These are phyloP conservation scores for Leuctra nigra DNA, from an alignment of 2,888 invertebrate species.

Conservation along the genomic window DNA sequence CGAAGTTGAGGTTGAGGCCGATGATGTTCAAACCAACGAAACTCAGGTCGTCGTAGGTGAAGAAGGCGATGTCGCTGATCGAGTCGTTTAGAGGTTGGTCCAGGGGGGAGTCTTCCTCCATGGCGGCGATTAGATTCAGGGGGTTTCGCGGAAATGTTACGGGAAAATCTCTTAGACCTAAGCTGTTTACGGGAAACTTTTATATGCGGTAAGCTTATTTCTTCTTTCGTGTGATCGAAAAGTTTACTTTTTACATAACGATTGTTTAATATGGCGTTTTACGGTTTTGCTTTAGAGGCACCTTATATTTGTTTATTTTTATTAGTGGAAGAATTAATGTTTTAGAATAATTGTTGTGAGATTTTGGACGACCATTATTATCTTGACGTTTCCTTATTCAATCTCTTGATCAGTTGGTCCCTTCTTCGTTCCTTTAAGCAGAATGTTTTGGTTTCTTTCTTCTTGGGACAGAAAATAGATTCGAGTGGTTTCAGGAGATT, in stretches of 20 bases:
- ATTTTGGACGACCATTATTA: neutral
- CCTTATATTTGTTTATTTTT: neutral
- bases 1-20: conserved; percentile 17
- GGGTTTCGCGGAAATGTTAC: too few relatives aligned
- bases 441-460: neutral
- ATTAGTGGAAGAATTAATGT: conserved; percentile 6
- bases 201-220: too few relatives aligned
- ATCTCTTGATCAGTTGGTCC: neutral
- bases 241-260: neutral
- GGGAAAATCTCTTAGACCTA: too few relatives aligned
- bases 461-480: neutral
- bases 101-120: neutral
- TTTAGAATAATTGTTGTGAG: conserved; percentile 12
- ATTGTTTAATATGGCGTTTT: neutral
- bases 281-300: neutral
- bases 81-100: conserved; percentile 16
- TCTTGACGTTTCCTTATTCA: neutral
- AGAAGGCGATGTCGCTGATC: conserved; percentile 13
- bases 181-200: neutral
- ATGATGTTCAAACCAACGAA: conserved; percentile 14
- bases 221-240: too few relatives aligned
- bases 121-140: too few relatives aligned
- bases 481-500: neutral
- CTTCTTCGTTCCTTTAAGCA: neutral
- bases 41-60: conserved; percentile 8